Conservation (phyloP, 2,113 vertebrate species). For the Pangasianodon hypophthalmus region DNA sequence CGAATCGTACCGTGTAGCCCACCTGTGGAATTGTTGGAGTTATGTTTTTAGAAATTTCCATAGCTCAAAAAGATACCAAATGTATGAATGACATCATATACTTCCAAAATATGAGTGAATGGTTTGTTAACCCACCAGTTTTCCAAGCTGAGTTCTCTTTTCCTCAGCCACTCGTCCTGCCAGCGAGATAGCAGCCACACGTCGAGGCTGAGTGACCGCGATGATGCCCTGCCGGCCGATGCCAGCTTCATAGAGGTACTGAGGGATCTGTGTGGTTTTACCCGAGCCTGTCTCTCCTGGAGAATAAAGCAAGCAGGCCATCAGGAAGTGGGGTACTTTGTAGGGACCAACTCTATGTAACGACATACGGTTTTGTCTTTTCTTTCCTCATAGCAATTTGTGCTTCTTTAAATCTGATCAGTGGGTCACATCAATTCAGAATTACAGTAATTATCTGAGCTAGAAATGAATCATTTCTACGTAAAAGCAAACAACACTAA, state of each 20-base stretch:
- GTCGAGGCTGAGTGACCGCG: constrained; percentile 90
- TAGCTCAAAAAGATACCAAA: background rate
- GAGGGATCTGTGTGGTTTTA: constrained; percentile 95
- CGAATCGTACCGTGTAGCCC: constrained; percentile 93
- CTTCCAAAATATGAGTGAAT: background rate
- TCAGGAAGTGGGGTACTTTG: background rate
- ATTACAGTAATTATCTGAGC: background rate
- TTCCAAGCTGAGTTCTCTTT: constrained; percentile 87
- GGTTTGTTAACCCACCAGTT: constrained; percentile 75
- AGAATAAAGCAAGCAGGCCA: background rate
- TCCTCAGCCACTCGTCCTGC: constrained; percentile 90
- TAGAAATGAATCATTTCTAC: background rate
- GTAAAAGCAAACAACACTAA: background rate
- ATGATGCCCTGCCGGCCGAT: constrained; percentile 83
- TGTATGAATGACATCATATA: background rate
- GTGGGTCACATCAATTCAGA: too few species aligned
- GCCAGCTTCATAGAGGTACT: constrained; percentile 90
- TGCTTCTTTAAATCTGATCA: background rate
- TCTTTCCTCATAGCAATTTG: background rate
- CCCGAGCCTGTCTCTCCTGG: constrained; percentile 95
- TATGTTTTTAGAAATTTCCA: background rate
- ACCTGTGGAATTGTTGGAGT: constrained; percentile 71
- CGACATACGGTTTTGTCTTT: background rate
- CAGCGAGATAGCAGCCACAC: constrained; percentile 92
- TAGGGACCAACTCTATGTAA: background rate